Base-by-base conservation (phyloP, 2,888 invertebrate genomes). In the Lasioglossum calceatum region DNA sequence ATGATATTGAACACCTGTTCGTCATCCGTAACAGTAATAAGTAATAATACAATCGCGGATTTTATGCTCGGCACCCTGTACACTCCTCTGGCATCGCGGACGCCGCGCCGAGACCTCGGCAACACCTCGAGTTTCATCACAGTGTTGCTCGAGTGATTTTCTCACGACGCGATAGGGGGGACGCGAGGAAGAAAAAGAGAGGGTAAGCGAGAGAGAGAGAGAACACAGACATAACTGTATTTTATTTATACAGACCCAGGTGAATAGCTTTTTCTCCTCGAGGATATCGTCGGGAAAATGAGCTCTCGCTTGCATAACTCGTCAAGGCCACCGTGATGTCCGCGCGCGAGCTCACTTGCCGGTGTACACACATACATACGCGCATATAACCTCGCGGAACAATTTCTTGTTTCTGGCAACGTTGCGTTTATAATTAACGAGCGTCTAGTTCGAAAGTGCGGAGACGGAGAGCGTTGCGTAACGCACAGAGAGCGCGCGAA, bases 401-500 rank as follows among this genome's bases (percentile, higher is more conserved):
- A 19, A 47, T 73, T 47, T 19, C 19, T 32, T 8, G 47, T 47
- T 32, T 47, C 32, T 47, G 27, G 27, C 47, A 7, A 27, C 73
- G 47, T 50, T 19, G 27, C 19, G 47, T 73, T 73, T 73, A 16
- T 32, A 73, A 73, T 73, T 73, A 27, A 74, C 50, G 32, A 73
- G 47, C 32, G 14, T 73, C 47, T 32, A 27, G 27, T 73, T 73
- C 19, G 73, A 73, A 47, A 32, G 42, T 19, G 19, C 10, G 61
- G 23, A 32, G 14, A 4, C 10, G 61, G 23, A 32, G 14, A 4
- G n/a, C 72, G 42, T 70, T 70, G 70, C 70, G 42, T 39, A 70
- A 70, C 42, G 23, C 12, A 8, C 32, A 67, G 32, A 32, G 36
- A 67, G 27, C n/a, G 64, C 16, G n/a, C 27, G 14, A 8, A n/a